Percentiles rank a stretch among this genome's conserved stretches.
phyloP scores from a whole-genome alignment of 2,888 invertebrate species.

The Dryocosmus kuriphilus region DNA sequence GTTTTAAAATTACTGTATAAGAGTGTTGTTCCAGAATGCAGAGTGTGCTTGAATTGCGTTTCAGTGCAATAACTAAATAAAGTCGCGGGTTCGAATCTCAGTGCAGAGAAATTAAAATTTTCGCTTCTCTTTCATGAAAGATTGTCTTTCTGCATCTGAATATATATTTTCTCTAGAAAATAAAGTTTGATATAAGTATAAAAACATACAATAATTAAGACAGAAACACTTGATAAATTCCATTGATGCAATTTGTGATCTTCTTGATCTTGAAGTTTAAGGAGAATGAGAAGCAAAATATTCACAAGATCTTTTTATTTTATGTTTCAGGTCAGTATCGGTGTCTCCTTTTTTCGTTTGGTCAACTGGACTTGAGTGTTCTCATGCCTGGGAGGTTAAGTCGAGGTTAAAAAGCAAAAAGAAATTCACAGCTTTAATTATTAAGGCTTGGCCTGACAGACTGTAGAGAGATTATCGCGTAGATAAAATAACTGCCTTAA shows the following conservation, averaged over 20 bases:
- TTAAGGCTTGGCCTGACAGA: slow-evolving; percentile 51
- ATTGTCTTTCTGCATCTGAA: no score
- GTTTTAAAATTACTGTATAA: no score
- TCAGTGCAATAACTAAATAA: no score
- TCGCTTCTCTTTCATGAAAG: no score
- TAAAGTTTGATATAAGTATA: no score
- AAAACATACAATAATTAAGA: not conserved
- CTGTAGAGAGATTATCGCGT: slow-evolving; percentile 56
- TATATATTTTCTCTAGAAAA: no score
- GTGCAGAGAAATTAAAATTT: no score
- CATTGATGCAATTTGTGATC: not conserved
- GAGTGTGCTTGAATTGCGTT: no score
- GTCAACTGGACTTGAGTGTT: slow-evolving; percentile 17
- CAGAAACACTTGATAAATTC: not conserved
- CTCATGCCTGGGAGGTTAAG: slow-evolving; percentile 47
- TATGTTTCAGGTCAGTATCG: slow-evolving; percentile 60
- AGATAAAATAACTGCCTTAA: slow-evolving; percentile 61
- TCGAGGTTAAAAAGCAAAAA: slow-evolving; percentile 50
- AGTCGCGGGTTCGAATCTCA: no score
- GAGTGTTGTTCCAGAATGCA: no score
- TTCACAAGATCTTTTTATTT: slow-evolving; percentile 51
- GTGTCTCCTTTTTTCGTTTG: not conserved
- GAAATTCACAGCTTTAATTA: slow-evolving; percentile 56
- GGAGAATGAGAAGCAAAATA: slow-evolving; percentile 42
- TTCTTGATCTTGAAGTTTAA: not conserved